Conservation (phyloP, 2,113 vertebrate species). For the Smithornis capensis region DNA sequence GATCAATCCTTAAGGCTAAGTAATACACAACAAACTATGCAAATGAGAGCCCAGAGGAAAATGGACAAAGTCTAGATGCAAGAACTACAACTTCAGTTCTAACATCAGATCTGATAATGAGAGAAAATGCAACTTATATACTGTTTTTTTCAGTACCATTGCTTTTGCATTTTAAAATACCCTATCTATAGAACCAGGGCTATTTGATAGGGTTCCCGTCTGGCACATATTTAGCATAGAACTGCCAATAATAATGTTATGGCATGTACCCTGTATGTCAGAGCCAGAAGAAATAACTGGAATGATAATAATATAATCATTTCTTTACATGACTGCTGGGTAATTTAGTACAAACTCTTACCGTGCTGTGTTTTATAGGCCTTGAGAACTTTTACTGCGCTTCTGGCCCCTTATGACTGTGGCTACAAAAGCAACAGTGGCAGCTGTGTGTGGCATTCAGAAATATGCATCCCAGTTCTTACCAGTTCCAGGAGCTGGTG, state of each 20-base stretch:
- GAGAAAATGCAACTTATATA: not conserved
- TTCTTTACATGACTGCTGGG: fast-evolving
- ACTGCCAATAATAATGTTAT: not conserved
- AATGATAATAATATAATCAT: not conserved
- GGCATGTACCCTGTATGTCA: not conserved
- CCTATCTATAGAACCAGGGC: not conserved
- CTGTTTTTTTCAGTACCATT: not conserved
- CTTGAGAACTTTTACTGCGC: not conserved
- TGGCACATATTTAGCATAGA: not conserved
- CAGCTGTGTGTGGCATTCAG: not conserved
- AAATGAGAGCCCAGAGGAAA: not conserved
- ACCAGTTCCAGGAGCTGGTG: not conserved
- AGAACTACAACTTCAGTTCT: not conserved
- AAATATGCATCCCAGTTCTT: not conserved
- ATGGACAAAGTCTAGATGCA: not conserved
- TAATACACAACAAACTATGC: not conserved
- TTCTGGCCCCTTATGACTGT: not conserved
- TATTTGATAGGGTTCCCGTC: not conserved
- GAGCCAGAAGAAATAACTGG: not conserved
- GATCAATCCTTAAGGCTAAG: not conserved
- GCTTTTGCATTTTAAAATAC: not conserved
- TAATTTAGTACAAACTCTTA: not conserved
- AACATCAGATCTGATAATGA: not conserved
- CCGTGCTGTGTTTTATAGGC: not conserved
- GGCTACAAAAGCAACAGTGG: not conserved